Conservation (phyloP, 1,140 invertebrate species). For the Mycetomoellerius zeteki region DNA sequence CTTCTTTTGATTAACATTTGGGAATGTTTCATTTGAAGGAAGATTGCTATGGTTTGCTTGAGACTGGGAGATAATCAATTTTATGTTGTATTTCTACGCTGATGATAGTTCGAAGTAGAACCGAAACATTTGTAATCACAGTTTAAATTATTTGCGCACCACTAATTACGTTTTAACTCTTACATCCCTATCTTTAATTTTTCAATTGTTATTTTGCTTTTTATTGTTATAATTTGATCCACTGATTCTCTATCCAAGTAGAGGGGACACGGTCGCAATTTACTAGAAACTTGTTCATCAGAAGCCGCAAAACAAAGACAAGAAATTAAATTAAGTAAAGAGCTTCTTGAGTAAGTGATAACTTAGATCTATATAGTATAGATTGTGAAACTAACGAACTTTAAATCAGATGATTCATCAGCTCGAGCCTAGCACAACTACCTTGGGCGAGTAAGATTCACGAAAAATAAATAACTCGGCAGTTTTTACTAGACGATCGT, state of each 20-base stretch:
- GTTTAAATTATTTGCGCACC: too few species aligned
- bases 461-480: slow-evolving; percentile 33
- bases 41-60: too few species aligned
- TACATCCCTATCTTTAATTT: too few species aligned
- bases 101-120: too few species aligned
- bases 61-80: too few species aligned
- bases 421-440: not conserved
- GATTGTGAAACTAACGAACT: slow-evolving; percentile 21
- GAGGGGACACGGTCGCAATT: not conserved
- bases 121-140: too few species aligned
- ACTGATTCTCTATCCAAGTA: not conserved
- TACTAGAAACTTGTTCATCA: not conserved
- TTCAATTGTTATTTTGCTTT: not conserved
- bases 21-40: too few species aligned
- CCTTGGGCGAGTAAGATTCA: not conserved
- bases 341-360: not conserved
- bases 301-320: not conserved
- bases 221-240: not conserved
- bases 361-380: not conserved
- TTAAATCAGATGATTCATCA: not conserved
- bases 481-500: slow-evolving; percentile 3
- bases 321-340: slow-evolving; percentile 1
- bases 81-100: too few species aligned
- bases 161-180: too few species aligned
- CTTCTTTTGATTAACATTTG: too few species aligned